Evolutionary conservation across 2,113 vertebrate genomes (phyloP), one percentile per base, ranked within the genome.

Genomic region (Seriola aureovittata): DNA sequence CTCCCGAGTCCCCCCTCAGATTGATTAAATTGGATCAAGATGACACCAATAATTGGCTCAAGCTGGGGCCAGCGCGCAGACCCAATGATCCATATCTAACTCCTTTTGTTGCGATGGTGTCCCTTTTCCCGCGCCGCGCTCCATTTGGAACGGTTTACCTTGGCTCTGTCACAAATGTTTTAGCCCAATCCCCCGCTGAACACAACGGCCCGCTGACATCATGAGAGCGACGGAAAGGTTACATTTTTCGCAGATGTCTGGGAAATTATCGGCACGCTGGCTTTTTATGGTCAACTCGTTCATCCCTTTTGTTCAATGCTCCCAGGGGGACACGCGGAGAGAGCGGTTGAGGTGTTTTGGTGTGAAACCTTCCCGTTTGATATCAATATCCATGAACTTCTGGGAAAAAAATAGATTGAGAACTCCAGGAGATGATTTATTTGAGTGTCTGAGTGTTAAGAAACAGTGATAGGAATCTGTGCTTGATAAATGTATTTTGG

Each of bases 11-110:
- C 95, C 95, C 95, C 95, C 96, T 97, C 94, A 96, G 96, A 97
- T 97, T 98, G 97, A 98, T 99, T 97, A 96, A 98, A 99, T 99
- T 99, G 97, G 97, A 98, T 99, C 98, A 99, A 99, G 97, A 99
- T 99, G 98, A 99, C 97, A 99, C 97, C 97, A 97, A 97, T 99
- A 99, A 99, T 99, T 99, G 97, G 95, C 96, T 97, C 98, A 99
- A 99, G 98, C 97, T 99, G 98, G 95, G 79, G 95, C 94, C 95
- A 16, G 93, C 95, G 94, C 87, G 92, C 96, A 96, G 96, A 95
- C 96, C 96, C 96, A 97, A 97, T 95, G 97, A 99, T 99, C 96
- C 97, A 97, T 98, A 98, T 99, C 97, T 97, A 94, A 93, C 88
- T 91, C 90, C 89, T 93, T 94, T 97, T 88, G 94, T 97, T 94